phyloP scores from a whole-genome alignment of 2,113 vertebrate species.

The Puma concolor region DNA sequence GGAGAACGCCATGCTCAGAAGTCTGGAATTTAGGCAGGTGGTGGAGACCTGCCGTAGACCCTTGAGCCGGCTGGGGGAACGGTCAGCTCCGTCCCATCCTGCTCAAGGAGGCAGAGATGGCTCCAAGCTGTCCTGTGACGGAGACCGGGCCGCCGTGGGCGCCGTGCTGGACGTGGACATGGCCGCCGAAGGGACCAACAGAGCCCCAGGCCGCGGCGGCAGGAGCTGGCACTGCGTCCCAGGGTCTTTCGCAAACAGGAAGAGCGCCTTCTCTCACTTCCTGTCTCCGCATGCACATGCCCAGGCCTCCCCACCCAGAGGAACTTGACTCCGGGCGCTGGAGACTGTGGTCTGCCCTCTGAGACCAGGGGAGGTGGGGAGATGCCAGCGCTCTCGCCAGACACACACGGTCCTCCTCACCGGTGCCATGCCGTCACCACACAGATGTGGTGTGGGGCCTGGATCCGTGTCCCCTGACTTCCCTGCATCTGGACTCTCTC shows the following conservation, averaged over 20 bases:
- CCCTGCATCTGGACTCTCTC: neutral
- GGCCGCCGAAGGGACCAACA: neutral
- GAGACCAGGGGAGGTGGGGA: neutral
- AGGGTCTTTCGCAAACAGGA: constrained; percentile 64
- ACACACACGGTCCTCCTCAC: neutral
- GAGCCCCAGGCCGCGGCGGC: neutral
- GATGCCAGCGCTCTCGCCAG: neutral
- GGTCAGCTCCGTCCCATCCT: neutral
- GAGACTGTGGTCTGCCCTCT: constrained; percentile 2
- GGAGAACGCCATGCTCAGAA: neutral
- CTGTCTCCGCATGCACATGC: constrained; percentile 27
- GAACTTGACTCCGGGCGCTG: constrained; percentile 32
- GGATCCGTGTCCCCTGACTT: neutral
- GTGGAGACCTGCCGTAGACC: neutral
- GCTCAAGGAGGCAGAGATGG: neutral
- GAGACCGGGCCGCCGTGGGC: neutral
- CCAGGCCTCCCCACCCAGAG: neutral
- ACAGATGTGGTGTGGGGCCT: too few species aligned
- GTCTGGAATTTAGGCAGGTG: neutral
- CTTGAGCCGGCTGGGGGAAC: neutral
- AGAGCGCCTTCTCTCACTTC: constrained; percentile 57
- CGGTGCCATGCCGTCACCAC: neutral
- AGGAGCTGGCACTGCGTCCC: neutral
- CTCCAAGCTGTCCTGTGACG: neutral
- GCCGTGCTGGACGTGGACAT: neutral